These are phyloP conservation scores for Hydrophis major DNA, from an alignment of 2,797 vertebrate genomes.

Conservation along the genomic window DNA sequence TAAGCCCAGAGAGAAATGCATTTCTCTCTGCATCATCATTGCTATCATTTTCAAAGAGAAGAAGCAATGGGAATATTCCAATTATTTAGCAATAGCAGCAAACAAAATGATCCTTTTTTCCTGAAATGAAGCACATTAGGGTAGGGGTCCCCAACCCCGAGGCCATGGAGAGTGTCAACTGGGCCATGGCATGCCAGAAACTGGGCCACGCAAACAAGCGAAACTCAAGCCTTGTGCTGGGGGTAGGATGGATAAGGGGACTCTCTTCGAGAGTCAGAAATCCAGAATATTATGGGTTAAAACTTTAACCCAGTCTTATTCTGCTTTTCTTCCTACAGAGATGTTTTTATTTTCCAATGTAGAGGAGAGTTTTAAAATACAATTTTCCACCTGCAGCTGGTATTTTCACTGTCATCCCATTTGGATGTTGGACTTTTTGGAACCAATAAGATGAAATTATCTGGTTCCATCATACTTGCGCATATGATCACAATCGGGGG, in stretches of 20 bases:
- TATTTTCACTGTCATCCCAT: background rate
- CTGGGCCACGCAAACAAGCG: background rate
- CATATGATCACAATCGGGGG: no score
- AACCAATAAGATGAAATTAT: background rate
- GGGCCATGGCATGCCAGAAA: background rate
- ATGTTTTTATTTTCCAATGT: background rate
- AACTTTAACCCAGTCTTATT: background rate
- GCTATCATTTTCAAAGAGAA: background rate
- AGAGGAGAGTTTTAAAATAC: background rate
- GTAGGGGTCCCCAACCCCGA: background rate
- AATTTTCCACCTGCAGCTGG: background rate
- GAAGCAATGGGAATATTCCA: background rate
- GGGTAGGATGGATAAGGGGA: background rate
- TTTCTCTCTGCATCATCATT: background rate
- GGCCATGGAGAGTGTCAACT: background rate
- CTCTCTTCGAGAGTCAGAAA: background rate
- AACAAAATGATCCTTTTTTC: background rate
- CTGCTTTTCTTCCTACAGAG: background rate
- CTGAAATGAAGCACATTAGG: background rate
- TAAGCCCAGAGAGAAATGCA: background rate
- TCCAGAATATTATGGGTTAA: background rate
- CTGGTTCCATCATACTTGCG: no score
- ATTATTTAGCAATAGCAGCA: background rate
- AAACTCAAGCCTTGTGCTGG: background rate
- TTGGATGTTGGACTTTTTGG: background rate